Percentiles rank a stretch among this genome's conserved stretches.
Conservation (phyloP, 35 echinoderm and acorn worm genomes). For the Diadema setosum region DNA sequence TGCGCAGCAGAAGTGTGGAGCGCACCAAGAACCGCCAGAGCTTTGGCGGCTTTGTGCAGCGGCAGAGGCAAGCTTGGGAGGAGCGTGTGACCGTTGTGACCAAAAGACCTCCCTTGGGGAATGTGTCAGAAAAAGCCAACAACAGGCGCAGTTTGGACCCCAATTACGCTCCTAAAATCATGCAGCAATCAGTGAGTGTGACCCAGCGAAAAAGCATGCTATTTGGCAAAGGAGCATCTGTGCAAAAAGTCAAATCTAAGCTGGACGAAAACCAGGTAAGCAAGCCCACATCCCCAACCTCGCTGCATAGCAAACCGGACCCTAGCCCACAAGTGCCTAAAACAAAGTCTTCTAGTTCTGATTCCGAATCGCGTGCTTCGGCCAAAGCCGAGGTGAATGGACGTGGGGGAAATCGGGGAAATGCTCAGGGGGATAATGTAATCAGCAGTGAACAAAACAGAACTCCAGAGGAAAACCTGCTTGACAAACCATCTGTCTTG, state of each 20-base stretch:
- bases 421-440: conserved; percentile 8
- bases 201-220: conserved; percentile 6
- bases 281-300: not conserved
- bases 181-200: not conserved
- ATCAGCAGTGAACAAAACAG: not conserved
- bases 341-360: conserved; percentile 1
- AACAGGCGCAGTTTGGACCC: conserved; percentile 7
- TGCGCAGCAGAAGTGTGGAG: conserved; percentile 12
- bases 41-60: conserved; percentile 1
- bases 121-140: not conserved
- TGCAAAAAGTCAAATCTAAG: not conserved
- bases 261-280: not conserved
- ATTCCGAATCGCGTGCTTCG: not conserved
- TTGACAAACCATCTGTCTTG: not conserved
- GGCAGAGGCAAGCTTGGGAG: conserved; percentile 3
- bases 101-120: not conserved
- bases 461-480: conserved; percentile 4
- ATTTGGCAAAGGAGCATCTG: not conserved
- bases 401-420: not conserved
- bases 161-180: conserved; percentile 6
- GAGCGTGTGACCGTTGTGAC: not conserved
- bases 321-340: conserved; percentile 25
- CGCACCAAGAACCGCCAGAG: not conserved
- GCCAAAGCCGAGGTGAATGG: conserved; percentile 2
- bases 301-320: not conserved